A percentile compares a stretch with the other conserved stretches of the same genome.
Evolutionary conservation across 2,797 vertebrate species (phyloP).

Genomic region (Australoheros facetus): DNA sequence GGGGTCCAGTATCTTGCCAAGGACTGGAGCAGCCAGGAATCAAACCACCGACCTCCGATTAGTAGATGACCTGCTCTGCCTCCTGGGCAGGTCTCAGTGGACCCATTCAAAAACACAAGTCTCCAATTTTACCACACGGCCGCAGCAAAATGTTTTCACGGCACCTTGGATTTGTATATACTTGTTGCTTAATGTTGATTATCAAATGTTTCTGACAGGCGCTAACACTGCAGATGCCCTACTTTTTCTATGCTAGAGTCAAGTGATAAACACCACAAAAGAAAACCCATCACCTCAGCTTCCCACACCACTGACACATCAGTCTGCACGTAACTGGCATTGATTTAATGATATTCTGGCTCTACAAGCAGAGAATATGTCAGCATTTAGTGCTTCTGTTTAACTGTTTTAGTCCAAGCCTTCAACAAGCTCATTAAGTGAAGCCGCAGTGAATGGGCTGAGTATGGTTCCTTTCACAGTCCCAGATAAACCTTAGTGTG

Average conservation of each 20-base stretch:
- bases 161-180: background rate
- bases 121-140: background rate
- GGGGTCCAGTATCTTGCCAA: too few species aligned
- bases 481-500: constrained; percentile 67
- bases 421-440: constrained; percentile 75
- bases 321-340: constrained; percentile 44
- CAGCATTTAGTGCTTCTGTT: constrained; percentile 61
- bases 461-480: constrained; percentile 61
- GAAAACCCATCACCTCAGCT: background rate
- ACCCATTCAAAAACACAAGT: too few species aligned
- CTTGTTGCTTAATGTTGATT: constrained; percentile 2
- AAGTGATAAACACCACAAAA: background rate
- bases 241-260: background rate
- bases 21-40: too few species aligned
- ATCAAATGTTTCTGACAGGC: background rate
- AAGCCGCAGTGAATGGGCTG: constrained; percentile 56
- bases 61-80: too few species aligned
- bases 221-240: background rate
- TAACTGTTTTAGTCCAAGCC: constrained; percentile 61
- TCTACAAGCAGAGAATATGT: constrained; percentile 48
- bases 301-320: background rate
- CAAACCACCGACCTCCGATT: too few species aligned
- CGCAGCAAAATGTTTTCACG: background rate
- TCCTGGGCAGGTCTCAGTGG: too few species aligned
- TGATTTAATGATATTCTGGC: constrained; percentile 64